Percentiles rank a stretch among this genome's conserved stretches.
Conservation (phyloP, 2,113 vertebrate genomes). For the Hylia prasina region DNA sequence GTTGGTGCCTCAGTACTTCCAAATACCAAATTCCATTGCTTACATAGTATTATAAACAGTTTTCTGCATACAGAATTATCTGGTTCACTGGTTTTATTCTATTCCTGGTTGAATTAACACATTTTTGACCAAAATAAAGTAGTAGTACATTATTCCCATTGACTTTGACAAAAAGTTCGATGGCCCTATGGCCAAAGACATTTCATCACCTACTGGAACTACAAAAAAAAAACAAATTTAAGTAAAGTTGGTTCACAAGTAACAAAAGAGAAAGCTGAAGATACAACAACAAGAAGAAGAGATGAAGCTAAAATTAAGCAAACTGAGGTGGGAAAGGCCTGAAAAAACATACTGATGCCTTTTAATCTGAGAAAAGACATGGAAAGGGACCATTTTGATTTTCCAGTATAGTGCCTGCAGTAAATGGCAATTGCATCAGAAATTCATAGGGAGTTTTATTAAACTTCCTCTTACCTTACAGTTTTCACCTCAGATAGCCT, state of each 20-base stretch:
- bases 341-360: neutral
- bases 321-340: neutral
- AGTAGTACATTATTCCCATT: neutral
- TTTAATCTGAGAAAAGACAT: neutral
- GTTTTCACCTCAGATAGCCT: neutral
- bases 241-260: neutral
- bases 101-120: neutral
- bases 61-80: neutral
- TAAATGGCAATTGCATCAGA: neutral
- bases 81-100: neutral
- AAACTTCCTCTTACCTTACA: neutral
- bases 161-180: neutral
- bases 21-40: neutral
- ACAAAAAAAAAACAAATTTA: neutral
- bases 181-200: neutral
- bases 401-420: neutral
- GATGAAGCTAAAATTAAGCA: neutral
- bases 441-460: neutral
- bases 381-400: neutral
- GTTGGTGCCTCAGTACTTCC: neutral
- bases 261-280: neutral
- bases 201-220: neutral
- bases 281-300: neutral
- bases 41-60: neutral
- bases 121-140: neutral